Evolutionary conservation across 2,888 invertebrate genomes (phyloP).

Genomic region (Platynereis dumerilii): DNA sequence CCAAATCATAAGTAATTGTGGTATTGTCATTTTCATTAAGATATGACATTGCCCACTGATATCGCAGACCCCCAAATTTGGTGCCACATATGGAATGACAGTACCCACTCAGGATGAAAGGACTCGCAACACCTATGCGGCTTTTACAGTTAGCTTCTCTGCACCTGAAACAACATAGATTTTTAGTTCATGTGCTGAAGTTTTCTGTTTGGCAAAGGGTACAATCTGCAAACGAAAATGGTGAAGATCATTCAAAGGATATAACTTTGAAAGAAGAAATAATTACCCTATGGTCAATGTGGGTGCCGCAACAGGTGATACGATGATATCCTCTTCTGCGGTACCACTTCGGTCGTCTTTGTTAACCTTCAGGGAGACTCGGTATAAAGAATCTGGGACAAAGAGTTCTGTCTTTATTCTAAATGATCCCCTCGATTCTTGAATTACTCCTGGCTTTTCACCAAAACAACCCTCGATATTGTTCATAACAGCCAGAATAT

Average conservation of each 20-base stretch:
- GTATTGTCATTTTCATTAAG: not conserved
- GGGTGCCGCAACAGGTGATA: not conserved
- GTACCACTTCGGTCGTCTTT: conserved; percentile 4
- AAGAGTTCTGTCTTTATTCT: not conserved
- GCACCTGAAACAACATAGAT: too few relatives aligned
- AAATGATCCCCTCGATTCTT: not conserved
- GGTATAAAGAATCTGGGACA: not conserved
- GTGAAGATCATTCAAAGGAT: too few relatives aligned
- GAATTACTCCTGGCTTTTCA: not conserved
- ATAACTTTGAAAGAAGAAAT: too few relatives aligned
- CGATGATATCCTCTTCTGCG: not conserved
- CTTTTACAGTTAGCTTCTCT: not conserved
- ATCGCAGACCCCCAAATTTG: not conserved
- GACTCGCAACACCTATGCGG: not conserved
- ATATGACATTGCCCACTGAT: not conserved
- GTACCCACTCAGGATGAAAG: not conserved
- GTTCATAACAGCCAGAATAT: not conserved
- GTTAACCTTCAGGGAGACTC: not conserved
- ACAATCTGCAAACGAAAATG: too few relatives aligned
- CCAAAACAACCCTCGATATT: not conserved
- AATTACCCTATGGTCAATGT: not conserved
- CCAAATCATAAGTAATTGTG: too few relatives aligned
- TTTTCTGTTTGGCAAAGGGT: too few relatives aligned
- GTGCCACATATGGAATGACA: not conserved
- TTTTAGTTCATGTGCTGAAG: too few relatives aligned